These are phyloP conservation scores for Cyphomyrus plagiostoma DNA, from an alignment of 2,113 vertebrate genomes.

Conservation along the genomic window DNA sequence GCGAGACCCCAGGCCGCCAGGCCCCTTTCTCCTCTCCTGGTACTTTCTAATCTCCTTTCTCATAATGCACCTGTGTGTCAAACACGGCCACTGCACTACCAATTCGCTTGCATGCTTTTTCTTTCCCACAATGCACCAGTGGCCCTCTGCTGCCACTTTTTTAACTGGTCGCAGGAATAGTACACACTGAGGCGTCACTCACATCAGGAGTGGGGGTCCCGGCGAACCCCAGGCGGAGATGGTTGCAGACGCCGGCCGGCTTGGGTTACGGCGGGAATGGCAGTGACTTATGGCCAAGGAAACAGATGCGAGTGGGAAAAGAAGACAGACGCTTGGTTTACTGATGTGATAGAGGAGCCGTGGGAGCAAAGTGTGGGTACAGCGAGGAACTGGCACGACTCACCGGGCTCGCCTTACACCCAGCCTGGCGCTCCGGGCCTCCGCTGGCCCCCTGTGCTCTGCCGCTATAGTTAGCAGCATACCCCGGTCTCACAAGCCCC, in stretches of 20 bases:
- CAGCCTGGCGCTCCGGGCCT: constrained; percentile 61
- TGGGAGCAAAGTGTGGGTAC: constrained; percentile 42
- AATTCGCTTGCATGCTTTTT: not conserved
- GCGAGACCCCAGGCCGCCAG: constrained; percentile 50
- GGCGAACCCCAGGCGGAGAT: not conserved
- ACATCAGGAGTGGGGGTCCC: not conserved
- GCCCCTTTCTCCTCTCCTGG: constrained; percentile 60
- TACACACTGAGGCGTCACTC: constrained; percentile 24
- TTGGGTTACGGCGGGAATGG: constrained; percentile 59
- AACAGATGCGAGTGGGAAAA: constrained; percentile 47
- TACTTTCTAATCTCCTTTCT: constrained; percentile 32
- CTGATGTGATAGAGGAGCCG: constrained; percentile 52
- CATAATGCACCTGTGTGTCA: not conserved
- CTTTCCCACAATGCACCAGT: constrained; percentile 3
- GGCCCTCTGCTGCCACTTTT: not conserved
- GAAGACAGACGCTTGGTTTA: constrained; percentile 47
- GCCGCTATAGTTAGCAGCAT: constrained; percentile 57
- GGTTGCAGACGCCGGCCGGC: constrained; percentile 25
- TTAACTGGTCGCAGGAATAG: constrained; percentile 21
- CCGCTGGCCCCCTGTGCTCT: constrained; percentile 46
- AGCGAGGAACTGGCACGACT: constrained; percentile 52
- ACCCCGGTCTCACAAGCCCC: constrained; percentile 4
- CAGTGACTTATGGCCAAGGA: constrained; percentile 49
- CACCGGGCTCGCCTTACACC: constrained; percentile 58
- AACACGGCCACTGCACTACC: not conserved